These are phyloP conservation scores for Netelia inedita DNA, from an alignment of 2,888 invertebrate species.

Conservation along the genomic window DNA sequence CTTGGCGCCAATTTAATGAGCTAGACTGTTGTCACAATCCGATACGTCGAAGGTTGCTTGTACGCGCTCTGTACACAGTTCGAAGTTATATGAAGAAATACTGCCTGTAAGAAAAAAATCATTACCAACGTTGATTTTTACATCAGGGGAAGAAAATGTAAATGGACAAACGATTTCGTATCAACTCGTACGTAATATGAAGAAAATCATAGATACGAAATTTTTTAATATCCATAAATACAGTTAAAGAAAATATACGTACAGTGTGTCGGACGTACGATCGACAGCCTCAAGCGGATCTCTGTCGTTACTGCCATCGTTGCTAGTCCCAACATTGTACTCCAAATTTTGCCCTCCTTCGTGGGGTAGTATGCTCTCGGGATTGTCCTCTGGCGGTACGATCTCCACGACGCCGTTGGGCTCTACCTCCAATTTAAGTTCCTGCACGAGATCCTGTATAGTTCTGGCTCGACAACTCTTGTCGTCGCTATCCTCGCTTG, in stretches of 20 bases:
- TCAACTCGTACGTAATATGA: conserved; percentile 77
- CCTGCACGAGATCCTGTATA: conserved; percentile 82
- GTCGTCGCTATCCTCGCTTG: conserved; percentile 68
- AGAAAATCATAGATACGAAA: no score
- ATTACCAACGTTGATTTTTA: conserved; percentile 74
- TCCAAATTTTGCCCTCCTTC: conserved; percentile 80
- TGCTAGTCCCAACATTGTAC: conserved; percentile 75
- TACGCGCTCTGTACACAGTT: conserved; percentile 51
- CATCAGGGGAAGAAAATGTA: neutral
- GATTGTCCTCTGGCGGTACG: conserved; percentile 79
- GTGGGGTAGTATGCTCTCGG: conserved; percentile 82
- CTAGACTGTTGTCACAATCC: conserved; percentile 20
- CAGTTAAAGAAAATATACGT: conserved; percentile 74
- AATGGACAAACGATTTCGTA: conserved; percentile 42
- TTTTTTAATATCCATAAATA: no score
- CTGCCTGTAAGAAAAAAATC: conserved; percentile 75
- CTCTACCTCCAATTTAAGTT: conserved; percentile 81
- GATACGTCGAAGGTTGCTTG: conserved; percentile 50
- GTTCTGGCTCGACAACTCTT: conserved; percentile 71
- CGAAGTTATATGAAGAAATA: conserved; percentile 79
- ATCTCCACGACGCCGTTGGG: conserved; percentile 80
- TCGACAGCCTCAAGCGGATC: conserved; percentile 85
- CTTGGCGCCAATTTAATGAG: conserved; percentile 26
- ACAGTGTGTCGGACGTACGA: conserved; percentile 84
- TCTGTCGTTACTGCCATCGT: conserved; percentile 77